These are phyloP conservation scores for Diaphora mendica DNA, from an alignment of 2,888 invertebrate species.

Conservation along the genomic window DNA sequence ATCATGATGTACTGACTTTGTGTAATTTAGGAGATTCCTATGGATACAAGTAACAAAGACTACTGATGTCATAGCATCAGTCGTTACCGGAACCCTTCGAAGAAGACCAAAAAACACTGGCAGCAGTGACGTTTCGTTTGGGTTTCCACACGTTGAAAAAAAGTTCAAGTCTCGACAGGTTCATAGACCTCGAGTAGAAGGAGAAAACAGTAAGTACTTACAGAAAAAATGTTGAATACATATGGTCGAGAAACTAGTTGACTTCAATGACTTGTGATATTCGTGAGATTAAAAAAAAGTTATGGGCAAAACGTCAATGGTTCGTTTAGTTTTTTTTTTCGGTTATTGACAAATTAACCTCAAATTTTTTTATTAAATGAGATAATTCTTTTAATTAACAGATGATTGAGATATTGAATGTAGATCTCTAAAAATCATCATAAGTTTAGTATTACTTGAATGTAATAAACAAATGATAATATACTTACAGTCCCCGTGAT, in stretches of 20 bases:
- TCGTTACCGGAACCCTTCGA: neutral
- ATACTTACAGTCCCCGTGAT: too few relatives aligned
- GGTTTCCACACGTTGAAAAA: neutral
- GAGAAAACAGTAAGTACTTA: conserved; percentile 53
- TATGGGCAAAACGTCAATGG: neutral
- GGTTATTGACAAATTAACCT: neutral
- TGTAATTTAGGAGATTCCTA: neutral
- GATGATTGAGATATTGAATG: neutral
- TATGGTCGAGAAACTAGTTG: conserved; percentile 48
- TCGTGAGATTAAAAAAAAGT: neutral
- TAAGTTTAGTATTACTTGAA: neutral
- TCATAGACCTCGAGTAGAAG: conserved; percentile 53
- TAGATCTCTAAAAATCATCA: neutral
- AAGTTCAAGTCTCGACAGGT: conserved; percentile 50
- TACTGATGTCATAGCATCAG: neutral
- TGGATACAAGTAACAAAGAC: neutral
- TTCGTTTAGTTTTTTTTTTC: neutral
- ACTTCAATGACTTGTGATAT: conserved; percentile 44
- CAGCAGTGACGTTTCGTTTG: neutral
- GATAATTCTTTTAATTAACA: neutral
- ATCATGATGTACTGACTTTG: too few relatives aligned
- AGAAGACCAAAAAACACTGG: neutral
- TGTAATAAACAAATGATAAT: too few relatives aligned
- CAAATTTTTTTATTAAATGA: neutral
- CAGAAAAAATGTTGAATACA: conserved; percentile 40